Base-by-base conservation (phyloP, 2,797 vertebrate genomes). In the Neosilurus hyrtlii region DNA sequence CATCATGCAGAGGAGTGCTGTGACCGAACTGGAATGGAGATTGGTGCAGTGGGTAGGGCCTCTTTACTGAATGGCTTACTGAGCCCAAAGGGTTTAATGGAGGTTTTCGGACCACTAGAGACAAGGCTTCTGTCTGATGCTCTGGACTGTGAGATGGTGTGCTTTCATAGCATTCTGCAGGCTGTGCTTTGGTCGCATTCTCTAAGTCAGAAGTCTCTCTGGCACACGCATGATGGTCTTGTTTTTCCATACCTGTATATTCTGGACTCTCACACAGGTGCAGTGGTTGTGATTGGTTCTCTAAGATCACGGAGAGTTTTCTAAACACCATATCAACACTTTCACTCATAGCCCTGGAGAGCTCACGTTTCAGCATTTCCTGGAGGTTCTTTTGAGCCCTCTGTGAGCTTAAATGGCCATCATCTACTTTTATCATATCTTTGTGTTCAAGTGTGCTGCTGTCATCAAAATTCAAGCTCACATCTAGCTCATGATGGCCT, bases 251-350 rank as follows among this genome's bases (percentile, higher is more conserved):
- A 15, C 85, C 84, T 30, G 82, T 62, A 15, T 89, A 88, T 8
- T 86, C 91, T 0, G 88, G 90, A 49, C 89, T 88, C 0, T 74
- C 91, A 86, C 90, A 92, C 86, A 84, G 11, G 16, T 68, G 88
- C 81, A 90, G 89, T 89, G 91, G 93, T 49, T 93, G 87, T 71
- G 92, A 92, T 79, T 88, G 85, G 49, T 90, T 89, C 14, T 90
- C 86, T 2, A 92, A 91, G 52, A 91, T 88, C 0, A 89, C 78
- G 9, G 94, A 94, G 62, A 93, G 85, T 5, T 92, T 95, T 87
- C 94, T 94, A 88, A 99, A 93, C 79, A 96, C 95, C 0, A 92
- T 92, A 84, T 98, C 96, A 77, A 99, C 94, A 30, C 95, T 96
- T 70, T 91, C 93, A 54, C 92, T 95, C 0, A 95, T 92, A 7